These are phyloP conservation scores for Timema podura DNA, from an alignment of 2,888 invertebrate species.

Conservation along the genomic window DNA sequence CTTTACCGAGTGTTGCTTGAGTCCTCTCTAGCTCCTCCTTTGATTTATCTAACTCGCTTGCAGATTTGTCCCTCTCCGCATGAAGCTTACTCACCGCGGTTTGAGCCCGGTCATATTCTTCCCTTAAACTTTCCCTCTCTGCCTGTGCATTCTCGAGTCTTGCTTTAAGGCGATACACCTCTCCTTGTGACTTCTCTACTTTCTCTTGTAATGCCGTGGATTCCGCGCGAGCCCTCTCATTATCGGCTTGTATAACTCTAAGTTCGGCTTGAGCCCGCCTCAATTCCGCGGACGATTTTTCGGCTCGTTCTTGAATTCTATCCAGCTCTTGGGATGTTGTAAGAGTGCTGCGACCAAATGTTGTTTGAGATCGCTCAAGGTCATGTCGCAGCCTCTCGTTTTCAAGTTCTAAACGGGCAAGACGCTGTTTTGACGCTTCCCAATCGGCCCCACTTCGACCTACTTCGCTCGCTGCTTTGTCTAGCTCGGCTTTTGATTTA, in stretches of 20 bases:
- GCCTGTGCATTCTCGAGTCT: conserved; percentile 92
- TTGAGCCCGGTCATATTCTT: conserved; percentile 86
- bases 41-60: conserved; percentile 78
- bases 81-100: conserved; percentile 78
- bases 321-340: conserved; percentile 75
- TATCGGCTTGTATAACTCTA: conserved; percentile 86
- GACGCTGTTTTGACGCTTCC: conserved; percentile 78
- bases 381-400: conserved; percentile 85
- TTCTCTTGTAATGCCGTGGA: conserved; percentile 85
- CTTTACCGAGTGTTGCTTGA: conserved; percentile 84
- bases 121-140: conserved; percentile 87
- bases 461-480: conserved; percentile 85
- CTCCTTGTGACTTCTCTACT: conserved; percentile 83
- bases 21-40: conserved; percentile 85
- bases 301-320: conserved; percentile 77
- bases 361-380: conserved; percentile 76
- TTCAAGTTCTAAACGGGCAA: conserved; percentile 82
- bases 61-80: conserved; percentile 82
- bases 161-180: conserved; percentile 90
- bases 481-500: conserved; percentile 89
- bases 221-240: conserved; percentile 79
- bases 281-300: conserved; percentile 78
- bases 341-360: conserved; percentile 76
- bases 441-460: conserved; percentile 86
- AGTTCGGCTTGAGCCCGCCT: conserved; percentile 85